Percentiles rank a stretch among this genome's conserved stretches.
Evolutionary conservation across 2,888 invertebrate species (phyloP).

Genomic region (Trissonchulus latispiculum): DNA sequence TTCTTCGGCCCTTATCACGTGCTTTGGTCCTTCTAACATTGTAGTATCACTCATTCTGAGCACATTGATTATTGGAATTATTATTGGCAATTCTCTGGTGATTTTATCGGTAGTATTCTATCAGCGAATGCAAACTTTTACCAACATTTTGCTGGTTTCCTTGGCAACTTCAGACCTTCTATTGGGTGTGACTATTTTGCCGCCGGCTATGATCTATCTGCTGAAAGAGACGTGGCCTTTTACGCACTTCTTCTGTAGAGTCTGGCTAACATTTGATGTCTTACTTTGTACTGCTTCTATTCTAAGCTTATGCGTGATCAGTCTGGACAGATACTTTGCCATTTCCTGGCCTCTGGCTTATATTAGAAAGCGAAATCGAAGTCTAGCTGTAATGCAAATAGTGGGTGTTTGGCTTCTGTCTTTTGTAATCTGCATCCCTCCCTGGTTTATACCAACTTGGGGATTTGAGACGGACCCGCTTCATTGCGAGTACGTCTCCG

Average conservation of each 20-base stretch:
- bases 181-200: conserved; percentile 45
- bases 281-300: conserved; percentile 43
- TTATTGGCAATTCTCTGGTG: conserved; percentile 45
- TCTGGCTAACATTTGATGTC: conserved; percentile 43
- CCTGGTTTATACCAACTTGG: conserved; percentile 43
- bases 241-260: conserved; percentile 31
- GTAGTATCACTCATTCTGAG: conserved; percentile 30
- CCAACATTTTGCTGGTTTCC: conserved; percentile 45
- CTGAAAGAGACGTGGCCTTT: conserved; percentile 42
- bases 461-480: conserved; percentile 21
- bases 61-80: conserved; percentile 37
- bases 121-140: conserved; percentile 46
- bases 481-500: conserved; percentile 39
- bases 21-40: conserved; percentile 16
- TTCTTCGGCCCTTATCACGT: too few species aligned
- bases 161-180: conserved; percentile 44
- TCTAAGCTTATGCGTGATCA: conserved; percentile 42
- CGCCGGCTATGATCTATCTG: conserved; percentile 43
- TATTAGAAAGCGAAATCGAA: conserved; percentile 28
- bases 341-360: conserved; percentile 45
- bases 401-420: conserved; percentile 44
- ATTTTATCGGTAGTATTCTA: conserved; percentile 44
- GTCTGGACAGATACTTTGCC: conserved; percentile 45
- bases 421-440: conserved; percentile 42
- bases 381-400: conserved; percentile 39